Evolutionary conservation across 2,888 invertebrate genomes (phyloP).

Genomic region (Acronicta psi): DNA sequence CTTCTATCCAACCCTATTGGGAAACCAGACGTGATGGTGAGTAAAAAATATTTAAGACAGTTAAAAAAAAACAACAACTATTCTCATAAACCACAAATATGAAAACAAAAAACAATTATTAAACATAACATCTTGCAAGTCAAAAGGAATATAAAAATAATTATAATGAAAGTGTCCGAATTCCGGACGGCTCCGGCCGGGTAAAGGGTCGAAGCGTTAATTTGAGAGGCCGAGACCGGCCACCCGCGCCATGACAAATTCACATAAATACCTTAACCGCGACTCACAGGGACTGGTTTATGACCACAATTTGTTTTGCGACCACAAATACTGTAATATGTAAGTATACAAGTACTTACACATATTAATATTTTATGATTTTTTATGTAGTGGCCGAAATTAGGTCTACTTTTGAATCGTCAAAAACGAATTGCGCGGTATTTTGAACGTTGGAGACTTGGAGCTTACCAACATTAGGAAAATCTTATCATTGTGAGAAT

Average conservation of each 20-base stretch:
- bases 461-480: too few relatives aligned
- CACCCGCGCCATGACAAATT: slow-evolving; percentile 53
- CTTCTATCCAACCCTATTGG: too few relatives aligned
- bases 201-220: slow-evolving; percentile 56
- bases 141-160: slow-evolving; percentile 54
- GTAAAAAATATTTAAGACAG: too few relatives aligned
- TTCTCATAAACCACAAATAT: slow-evolving; percentile 25
- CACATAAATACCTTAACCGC: slow-evolving; percentile 42
- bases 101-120: slow-evolving; percentile 49
- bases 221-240: slow-evolving; percentile 38
- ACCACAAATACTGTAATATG: slow-evolving; percentile 4
- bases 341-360: neutral
- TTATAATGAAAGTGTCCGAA: slow-evolving; percentile 32
- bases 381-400: too few relatives aligned
- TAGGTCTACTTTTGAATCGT: too few relatives aligned
- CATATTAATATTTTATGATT: too few relatives aligned
- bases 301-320: slow-evolving; percentile 13
- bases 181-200: slow-evolving; percentile 23
- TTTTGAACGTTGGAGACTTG: too few relatives aligned
- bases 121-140: slow-evolving; percentile 45
- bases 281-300: slow-evolving; percentile 15
- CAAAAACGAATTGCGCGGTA: too few relatives aligned
- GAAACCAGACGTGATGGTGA: too few relatives aligned
- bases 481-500: too few relatives aligned
- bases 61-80: too few relatives aligned